Evolutionary conservation across 2,797 vertebrate species (phyloP).

Genomic region (Ispidina picta): DNA sequence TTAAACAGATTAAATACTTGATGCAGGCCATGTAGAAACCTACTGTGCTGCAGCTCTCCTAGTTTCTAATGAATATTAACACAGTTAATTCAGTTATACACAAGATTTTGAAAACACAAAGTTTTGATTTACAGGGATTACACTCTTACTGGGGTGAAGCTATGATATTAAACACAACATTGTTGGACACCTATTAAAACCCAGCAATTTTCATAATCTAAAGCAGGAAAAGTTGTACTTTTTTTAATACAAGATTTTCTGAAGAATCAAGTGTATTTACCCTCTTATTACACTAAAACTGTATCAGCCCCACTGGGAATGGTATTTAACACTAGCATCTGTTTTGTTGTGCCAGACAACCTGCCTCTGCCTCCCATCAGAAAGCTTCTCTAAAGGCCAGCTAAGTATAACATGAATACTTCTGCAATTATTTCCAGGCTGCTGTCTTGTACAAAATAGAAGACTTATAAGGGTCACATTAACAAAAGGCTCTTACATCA

Average conservation of each 20-base stretch:
- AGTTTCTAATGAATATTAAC: background rate
- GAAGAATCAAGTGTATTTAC: background rate
- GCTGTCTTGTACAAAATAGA: background rate
- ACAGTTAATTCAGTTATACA: background rate
- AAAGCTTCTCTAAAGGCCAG: background rate
- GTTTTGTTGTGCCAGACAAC: slow-evolving; percentile 3
- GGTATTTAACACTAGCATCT: background rate
- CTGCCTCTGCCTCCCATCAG: background rate
- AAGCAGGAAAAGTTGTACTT: background rate
- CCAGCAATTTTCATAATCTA: background rate
- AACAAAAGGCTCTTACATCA: background rate
- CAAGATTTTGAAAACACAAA: background rate
- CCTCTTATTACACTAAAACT: background rate
- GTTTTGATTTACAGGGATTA: background rate
- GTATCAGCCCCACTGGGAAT: background rate
- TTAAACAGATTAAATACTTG: background rate
- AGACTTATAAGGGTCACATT: background rate
- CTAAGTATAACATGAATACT: background rate
- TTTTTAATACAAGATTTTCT: background rate
- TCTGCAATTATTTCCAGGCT: background rate
- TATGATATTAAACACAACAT: background rate
- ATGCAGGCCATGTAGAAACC: background rate
- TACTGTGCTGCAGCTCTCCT: background rate
- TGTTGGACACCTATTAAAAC: background rate
- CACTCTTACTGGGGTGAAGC: background rate